These are phyloP conservation scores for Berghia stephanieae DNA, from an alignment of 1,140 invertebrate species.

Conservation along the genomic window DNA sequence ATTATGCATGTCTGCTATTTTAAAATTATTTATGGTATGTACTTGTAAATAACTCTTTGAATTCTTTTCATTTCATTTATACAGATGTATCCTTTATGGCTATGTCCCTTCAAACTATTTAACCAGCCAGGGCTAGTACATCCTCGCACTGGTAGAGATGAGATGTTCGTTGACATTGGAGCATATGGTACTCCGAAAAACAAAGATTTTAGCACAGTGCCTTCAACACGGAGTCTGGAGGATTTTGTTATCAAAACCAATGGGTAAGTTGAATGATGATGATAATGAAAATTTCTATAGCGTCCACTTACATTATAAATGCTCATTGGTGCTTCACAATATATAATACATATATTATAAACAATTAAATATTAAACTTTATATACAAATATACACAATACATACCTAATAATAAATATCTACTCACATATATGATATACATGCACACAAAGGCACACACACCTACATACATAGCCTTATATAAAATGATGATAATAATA, in stretches of 20 bases:
- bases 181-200: conserved; percentile 81
- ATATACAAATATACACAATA: too few species aligned
- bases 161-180: conserved; percentile 81
- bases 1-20: too few species aligned
- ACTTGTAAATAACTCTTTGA: not conserved
- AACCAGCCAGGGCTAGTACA: conserved; percentile 78
- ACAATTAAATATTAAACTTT: not conserved
- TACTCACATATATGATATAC: too few species aligned
- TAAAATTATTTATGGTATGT: not conserved
- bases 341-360: not conserved
- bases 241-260: conserved; percentile 75
- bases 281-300: not conserved
- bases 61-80: conserved; percentile 13
- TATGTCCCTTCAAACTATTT: conserved; percentile 82
- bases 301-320: not conserved
- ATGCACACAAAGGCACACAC: too few species aligned
- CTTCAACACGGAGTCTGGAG: conserved; percentile 78
- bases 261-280: conserved; percentile 70
- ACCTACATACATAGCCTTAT: too few species aligned
- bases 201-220: conserved; percentile 72
- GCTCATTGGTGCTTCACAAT: not conserved
- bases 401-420: too few species aligned
- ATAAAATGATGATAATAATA: too few species aligned
- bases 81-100: conserved; percentile 84
- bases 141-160: conserved; percentile 66